Evolutionary conservation across 1,140 invertebrate species (phyloP).

Genomic region (Probaryconus sp.): DNA sequence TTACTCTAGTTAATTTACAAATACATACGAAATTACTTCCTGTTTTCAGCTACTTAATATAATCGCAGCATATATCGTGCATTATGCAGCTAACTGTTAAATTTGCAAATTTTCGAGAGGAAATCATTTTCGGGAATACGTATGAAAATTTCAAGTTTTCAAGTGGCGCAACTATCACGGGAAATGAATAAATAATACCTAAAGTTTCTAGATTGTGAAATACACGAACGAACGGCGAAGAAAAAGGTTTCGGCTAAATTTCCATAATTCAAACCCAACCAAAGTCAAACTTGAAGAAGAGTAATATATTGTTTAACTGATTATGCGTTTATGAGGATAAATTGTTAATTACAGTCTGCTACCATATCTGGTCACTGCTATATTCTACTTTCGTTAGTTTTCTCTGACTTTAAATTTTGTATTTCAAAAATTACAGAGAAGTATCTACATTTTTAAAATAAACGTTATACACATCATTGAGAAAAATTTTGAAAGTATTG

Average conservation of each 20-base stretch:
- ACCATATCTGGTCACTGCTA: too few species aligned
- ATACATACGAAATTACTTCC: conserved; percentile 32
- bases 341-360: too few species aligned
- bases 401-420: too few species aligned
- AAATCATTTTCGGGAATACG: conserved; percentile 12
- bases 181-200: conserved; percentile 56
- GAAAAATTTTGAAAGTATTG: too few species aligned
- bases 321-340: too few species aligned
- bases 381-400: too few species aligned
- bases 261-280: conserved; percentile 52
- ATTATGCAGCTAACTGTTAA: conserved; percentile 12
- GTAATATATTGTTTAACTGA: conserved; percentile 4
- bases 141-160: conserved; percentile 21
- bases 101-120: conserved; percentile 8
- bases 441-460: too few species aligned
- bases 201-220: conserved; percentile 48
- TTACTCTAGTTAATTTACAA: conserved; percentile 33
- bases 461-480: too few species aligned
- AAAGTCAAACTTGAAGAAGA: conserved; percentile 27
- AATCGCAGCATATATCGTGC: conserved; percentile 1
- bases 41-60: conserved; percentile 28
- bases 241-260: conserved; percentile 40
- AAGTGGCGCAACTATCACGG: conserved; percentile 7
- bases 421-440: too few species aligned
- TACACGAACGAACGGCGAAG: conserved; percentile 17